These are phyloP conservation scores for Sesamia nonagrioides DNA, from an alignment of 1,140 invertebrate species.

Conservation along the genomic window DNA sequence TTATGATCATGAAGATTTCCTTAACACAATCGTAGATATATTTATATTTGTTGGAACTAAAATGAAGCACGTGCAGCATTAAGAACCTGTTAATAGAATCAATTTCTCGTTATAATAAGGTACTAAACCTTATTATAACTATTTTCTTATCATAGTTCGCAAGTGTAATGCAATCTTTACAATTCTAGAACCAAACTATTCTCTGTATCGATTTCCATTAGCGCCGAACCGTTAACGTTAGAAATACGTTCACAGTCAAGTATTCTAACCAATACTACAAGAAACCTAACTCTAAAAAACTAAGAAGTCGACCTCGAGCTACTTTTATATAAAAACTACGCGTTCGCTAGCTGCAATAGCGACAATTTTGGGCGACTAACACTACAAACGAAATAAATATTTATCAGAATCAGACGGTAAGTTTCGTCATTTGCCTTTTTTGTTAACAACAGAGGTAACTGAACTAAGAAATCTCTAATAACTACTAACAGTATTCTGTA, in stretches of 20 bases:
- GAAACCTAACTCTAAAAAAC: slow-evolving; percentile 12
- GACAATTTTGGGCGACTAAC: slow-evolving; percentile 6
- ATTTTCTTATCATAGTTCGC: slow-evolving; percentile 14
- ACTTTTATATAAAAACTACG: slow-evolving; percentile 20
- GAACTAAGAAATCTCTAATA: slow-evolving; percentile 41
- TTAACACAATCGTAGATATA: background rate
- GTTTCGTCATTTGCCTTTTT: slow-evolving; percentile 22
- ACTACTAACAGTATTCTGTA: slow-evolving; percentile 43
- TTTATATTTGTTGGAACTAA: too few relatives aligned
- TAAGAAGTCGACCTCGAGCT: slow-evolving; percentile 29
- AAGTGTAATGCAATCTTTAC: slow-evolving; percentile 10
- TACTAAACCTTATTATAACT: too few relatives aligned
- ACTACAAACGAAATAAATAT: background rate
- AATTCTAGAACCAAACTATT: background rate
- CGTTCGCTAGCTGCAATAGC: slow-evolving; percentile 2
- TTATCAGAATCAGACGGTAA: background rate
- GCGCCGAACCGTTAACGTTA: background rate
- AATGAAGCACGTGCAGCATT: background rate
- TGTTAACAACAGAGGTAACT: slow-evolving; percentile 26
- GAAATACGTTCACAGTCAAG: slow-evolving; percentile 20
- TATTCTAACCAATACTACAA: slow-evolving; percentile 18
- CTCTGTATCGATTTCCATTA: background rate
- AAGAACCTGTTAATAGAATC: background rate
- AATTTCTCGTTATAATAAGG: too few relatives aligned
- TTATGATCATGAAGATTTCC: background rate